phyloP scores from a whole-genome alignment of 2,797 vertebrate genomes.

The Decapterus maruadsi region DNA sequence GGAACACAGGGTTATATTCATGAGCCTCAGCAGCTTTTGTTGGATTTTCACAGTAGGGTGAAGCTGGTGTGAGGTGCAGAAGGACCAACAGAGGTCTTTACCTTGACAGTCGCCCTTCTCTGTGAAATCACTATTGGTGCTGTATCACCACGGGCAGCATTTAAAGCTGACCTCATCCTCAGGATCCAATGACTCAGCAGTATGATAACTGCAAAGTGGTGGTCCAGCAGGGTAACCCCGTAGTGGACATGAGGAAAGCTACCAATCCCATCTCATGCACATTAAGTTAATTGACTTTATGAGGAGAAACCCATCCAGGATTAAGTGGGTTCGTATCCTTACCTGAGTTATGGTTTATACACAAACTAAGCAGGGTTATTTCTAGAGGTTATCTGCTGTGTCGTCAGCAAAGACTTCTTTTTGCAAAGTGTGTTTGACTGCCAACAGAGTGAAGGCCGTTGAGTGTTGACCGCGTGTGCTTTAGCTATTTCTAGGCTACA shows the following conservation, averaged over 20 bases:
- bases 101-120: conserved; percentile 58
- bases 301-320: conserved; percentile 22
- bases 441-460: neutral
- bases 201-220: conserved; percentile 56
- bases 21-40: neutral
- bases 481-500: neutral
- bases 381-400: neutral
- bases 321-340: conserved; percentile 42
- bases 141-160: conserved; percentile 35
- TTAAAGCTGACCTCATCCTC: conserved; percentile 70
- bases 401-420: neutral
- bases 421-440: neutral
- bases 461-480: neutral
- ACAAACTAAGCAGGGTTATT: neutral
- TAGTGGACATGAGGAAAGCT: conserved; percentile 48
- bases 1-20: neutral
- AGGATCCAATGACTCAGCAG: conserved; percentile 72
- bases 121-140: conserved; percentile 46
- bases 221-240: conserved; percentile 41
- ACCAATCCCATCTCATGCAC: conserved; percentile 62
- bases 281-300: conserved; percentile 71
- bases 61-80: conserved; percentile 23
- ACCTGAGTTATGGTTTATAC: conserved; percentile 22
- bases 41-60: conserved; percentile 9
- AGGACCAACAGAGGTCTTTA: conserved; percentile 58